A percentile compares a stretch with the other conserved stretches of the same genome.
phyloP scores from a whole-genome alignment of 2,888 invertebrate species.

The Sarcophaga variegata region DNA sequence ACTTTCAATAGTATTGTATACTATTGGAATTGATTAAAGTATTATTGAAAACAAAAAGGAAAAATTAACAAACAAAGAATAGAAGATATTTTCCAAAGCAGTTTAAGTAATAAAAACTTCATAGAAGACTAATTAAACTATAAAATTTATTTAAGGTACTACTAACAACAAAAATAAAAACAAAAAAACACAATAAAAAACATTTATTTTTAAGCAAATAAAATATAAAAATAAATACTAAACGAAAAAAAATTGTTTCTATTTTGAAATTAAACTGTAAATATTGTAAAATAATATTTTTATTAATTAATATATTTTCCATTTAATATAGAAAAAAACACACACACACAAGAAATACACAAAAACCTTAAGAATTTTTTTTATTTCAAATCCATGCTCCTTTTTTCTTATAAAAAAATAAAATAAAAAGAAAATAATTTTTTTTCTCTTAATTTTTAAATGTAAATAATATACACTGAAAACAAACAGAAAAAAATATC shows the following conservation, averaged over 20 bases:
- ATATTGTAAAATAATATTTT: background rate
- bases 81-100: no score
- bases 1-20: no score
- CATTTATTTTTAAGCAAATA: no score
- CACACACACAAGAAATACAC: no score
- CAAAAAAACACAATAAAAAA: background rate
- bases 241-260: background rate
- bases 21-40: no score
- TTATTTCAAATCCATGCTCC: background rate
- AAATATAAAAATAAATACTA: background rate
- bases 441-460: background rate
- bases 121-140: background rate
- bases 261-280: background rate
- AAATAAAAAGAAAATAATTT: background rate
- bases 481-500: background rate
- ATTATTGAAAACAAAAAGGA: no score
- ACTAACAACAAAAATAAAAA: background rate
- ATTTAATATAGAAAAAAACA: no score
- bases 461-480: slow-evolving; percentile 46
- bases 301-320: background rate
- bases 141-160: background rate
- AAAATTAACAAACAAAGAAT: no score
- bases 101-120: background rate
- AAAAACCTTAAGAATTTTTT: no score
- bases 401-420: background rate